Percentiles rank a stretch among this genome's conserved stretches.
Conservation (phyloP, 1,140 invertebrate genomes). For the Wasmannia auropunctata region DNA sequence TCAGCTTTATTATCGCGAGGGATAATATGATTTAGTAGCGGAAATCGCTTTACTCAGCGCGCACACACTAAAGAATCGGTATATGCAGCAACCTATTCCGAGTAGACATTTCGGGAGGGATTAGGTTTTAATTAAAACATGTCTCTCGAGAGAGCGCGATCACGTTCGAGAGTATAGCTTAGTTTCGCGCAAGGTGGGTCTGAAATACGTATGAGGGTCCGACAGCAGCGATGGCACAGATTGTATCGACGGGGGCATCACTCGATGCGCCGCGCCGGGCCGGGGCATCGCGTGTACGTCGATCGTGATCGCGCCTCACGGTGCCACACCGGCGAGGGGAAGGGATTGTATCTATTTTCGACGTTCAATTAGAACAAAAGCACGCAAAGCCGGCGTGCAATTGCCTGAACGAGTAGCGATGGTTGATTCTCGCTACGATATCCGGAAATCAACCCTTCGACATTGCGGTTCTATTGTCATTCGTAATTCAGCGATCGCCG, state of each 20-base stretch:
- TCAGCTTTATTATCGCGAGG: neutral
- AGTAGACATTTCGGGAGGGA: neutral
- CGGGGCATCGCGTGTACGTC: conserved; percentile 65
- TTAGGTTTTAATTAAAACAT: conserved; percentile 38
- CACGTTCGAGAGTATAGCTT: conserved; percentile 24
- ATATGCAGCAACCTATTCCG: neutral
- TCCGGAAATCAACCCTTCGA: neutral
- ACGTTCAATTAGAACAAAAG: conserved; percentile 48
- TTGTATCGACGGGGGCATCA: conserved; percentile 54
- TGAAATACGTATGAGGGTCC: conserved; percentile 57
- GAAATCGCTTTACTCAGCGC: neutral
- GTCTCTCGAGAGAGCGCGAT: conserved; percentile 18
- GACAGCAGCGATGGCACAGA: conserved; percentile 23
- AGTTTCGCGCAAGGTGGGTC: conserved; percentile 47
- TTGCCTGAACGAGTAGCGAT: neutral
- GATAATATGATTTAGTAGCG: neutral
- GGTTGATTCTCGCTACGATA: conserved; percentile 14
- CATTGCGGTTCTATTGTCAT: conserved; percentile 6
- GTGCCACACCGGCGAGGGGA: conserved; percentile 3
- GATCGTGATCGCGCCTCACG: conserved; percentile 54
- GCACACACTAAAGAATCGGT: neutral
- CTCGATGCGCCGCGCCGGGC: conserved; percentile 55
- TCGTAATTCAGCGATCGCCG: conserved; percentile 35
- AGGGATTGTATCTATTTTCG: conserved; percentile 51
- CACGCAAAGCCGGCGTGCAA: conserved; percentile 10